phyloP scores from a whole-genome alignment of 2,888 invertebrate species.

The Endotricha flammealis region DNA sequence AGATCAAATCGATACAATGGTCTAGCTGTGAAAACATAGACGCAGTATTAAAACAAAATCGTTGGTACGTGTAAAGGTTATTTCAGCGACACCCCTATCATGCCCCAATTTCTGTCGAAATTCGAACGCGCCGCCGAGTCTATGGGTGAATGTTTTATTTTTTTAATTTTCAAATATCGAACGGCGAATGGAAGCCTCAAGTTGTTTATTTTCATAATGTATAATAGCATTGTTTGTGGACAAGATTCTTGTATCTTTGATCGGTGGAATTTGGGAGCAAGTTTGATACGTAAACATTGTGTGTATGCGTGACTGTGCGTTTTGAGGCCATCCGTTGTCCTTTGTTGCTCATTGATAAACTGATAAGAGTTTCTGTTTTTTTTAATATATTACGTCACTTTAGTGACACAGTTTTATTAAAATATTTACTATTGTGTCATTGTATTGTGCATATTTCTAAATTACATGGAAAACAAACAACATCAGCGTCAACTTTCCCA shows the following conservation, averaged over 20 bases:
- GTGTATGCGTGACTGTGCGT: constrained; percentile 55
- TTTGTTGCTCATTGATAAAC: constrained; percentile 18
- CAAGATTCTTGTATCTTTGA: constrained; percentile 61
- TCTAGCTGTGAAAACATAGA: too few relatives aligned
- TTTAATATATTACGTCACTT: too few relatives aligned
- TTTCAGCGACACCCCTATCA: constrained; percentile 43
- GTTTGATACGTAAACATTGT: constrained; percentile 35
- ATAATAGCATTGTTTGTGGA: constrained; percentile 73
- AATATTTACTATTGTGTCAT: too few relatives aligned
- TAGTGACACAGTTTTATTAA: too few relatives aligned
- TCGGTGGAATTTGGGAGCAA: constrained; percentile 55
- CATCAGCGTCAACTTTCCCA: too few relatives aligned
- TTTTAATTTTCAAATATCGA: constrained; percentile 48
- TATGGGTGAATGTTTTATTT: constrained; percentile 49
- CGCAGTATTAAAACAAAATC: too few relatives aligned
- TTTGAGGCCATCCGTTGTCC: constrained; percentile 17
- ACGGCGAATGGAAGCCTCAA: constrained; percentile 41
- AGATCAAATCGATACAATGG: too few relatives aligned
- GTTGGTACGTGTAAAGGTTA: too few relatives aligned
- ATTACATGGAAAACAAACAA: too few relatives aligned
- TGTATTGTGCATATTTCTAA: too few relatives aligned
- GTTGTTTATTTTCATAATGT: constrained; percentile 60
- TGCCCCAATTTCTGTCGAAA: constrained; percentile 55
- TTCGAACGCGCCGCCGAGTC: constrained; percentile 56
- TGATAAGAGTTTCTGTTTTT: too few relatives aligned